Base-by-base conservation (phyloP, 1,140 invertebrate genomes). In the Lethrus apterus region DNA sequence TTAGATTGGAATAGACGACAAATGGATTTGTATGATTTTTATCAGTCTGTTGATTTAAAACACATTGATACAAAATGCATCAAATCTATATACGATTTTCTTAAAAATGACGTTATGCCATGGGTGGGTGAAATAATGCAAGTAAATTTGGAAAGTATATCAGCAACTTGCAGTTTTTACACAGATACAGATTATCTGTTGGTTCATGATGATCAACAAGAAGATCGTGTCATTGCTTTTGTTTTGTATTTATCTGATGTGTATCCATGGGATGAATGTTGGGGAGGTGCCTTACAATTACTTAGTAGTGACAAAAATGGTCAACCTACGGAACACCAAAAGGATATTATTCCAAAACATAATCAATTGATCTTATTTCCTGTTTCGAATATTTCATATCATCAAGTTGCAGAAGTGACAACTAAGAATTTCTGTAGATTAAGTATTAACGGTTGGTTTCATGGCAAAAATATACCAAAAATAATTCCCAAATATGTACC, bases 361-460 rank as follows among this genome's bases (percentile, higher is more conserved):
- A 86, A 86, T 66, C 81, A 77, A 44, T 70, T 86, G 15, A 72
- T 81, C 13, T 82, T 86, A 56, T 86, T 86, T 50, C 76, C 79
- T 62, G 83, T 86, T 7, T 55, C 65, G 0, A 57, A 70, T 32
- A 59, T 69, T 19, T 76, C 75, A 17, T 78, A 74, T 48, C 76
- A 78, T 57, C 71, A 75, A 59, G 68, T 67, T 18, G 18, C 38
- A 7, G 84, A 86, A 67, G 74, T 86, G 20, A 64, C 71, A 3
- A 74, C 74, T 4, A 63, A 74, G 44, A 72, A 80, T 49, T 73
- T 78, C 54, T 75, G 72, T 24, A 73, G 83, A 31, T 70, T 81
- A 47, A 79, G 80, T 11, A 81, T 86, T 34, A 85, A 84, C 55
- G 83, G 83, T 24, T 86, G 84, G 83, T 86, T 86, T 60, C 81